Base-by-base conservation (phyloP, 2,888 invertebrate genomes). In the Trichogramma dendrolimi region DNA sequence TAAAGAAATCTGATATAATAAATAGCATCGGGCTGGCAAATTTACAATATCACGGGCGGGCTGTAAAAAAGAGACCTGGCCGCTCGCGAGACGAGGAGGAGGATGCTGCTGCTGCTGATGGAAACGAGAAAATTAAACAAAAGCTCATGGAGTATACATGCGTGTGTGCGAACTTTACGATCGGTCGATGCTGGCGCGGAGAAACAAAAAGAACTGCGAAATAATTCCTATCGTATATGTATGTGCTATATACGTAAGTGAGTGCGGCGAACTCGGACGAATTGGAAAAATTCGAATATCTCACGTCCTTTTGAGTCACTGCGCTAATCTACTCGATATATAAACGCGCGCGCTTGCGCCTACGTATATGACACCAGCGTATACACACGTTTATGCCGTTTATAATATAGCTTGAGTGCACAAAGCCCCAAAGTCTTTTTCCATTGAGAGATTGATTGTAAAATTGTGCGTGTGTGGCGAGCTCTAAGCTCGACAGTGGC, bases 1-100 rank as follows among this genome's bases (percentile, higher is more conserved):
- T 77, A 78, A 77, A 78, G 75, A 77, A 77, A 78, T 76, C 76
- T 75, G 72, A 75, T 76, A 27, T 27, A 76, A 77, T 76, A 76
- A 77, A 78, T 76, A 73, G 70, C 42, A 51, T 11, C 11, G 41
- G 57, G 66, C 59, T 49, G 60, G 63, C 63, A 67, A 72, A 73
- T 77, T 75, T 76, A 76, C 74, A 76, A 73, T 76, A 71, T 69
- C 67, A 46, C 62, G 53, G 43, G 38, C 61, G 57, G 67, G 69
- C 68, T 68, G 69, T 73, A 73, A 75, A 75, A 74, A 71, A 69
- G 67, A 59, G 54, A 58, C 47, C 50, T 47, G 42, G 27, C 56
- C 50, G 44, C 58, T 43, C 57, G 62, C 61, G 58, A 58, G 57
- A 39, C 38, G 47, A 50, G 62, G 46, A 58, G 64, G 60, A 61